phyloP scores from a whole-genome alignment of 1,140 invertebrate species.

The Pseudomyrmex pallidus region DNA sequence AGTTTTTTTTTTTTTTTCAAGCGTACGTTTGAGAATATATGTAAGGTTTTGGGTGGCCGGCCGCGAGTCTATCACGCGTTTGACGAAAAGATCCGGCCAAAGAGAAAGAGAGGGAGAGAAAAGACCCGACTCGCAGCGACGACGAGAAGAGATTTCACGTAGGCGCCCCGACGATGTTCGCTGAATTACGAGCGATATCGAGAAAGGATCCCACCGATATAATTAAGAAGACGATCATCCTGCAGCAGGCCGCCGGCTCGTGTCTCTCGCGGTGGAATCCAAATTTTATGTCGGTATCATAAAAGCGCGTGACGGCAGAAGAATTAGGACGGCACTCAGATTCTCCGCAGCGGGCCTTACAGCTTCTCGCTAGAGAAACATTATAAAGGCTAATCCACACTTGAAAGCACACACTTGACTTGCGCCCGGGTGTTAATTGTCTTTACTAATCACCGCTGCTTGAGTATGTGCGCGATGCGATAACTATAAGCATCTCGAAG shows the following conservation, averaged over 20 bases:
- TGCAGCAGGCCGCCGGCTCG: slow-evolving; percentile 65
- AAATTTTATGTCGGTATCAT: slow-evolving; percentile 80
- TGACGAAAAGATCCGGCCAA: slow-evolving; percentile 62
- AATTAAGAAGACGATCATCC: slow-evolving; percentile 72
- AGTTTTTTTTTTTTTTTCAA: too few species aligned
- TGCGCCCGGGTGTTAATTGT: slow-evolving; percentile 7
- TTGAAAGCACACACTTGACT: slow-evolving; percentile 4
- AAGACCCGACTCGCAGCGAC: slow-evolving; percentile 30
- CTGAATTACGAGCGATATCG: slow-evolving; percentile 78
- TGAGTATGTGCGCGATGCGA: neutral
- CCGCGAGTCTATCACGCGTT: slow-evolving; percentile 42
- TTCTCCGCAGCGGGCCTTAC: slow-evolving; percentile 49
- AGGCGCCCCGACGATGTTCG: slow-evolving; percentile 64
- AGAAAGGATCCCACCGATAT: slow-evolving; percentile 69
- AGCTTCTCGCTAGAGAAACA: slow-evolving; percentile 54
- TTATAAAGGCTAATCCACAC: slow-evolving; percentile 70
- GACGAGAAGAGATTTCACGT: slow-evolving; percentile 55
- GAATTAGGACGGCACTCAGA: slow-evolving; percentile 77
- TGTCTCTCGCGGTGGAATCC: slow-evolving; percentile 75
- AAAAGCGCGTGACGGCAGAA: slow-evolving; percentile 80
- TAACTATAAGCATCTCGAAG: slow-evolving; percentile 5
- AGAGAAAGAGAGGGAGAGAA: slow-evolving; percentile 44
- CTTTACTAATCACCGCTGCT: slow-evolving; percentile 36
- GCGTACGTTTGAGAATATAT: slow-evolving; percentile 9
- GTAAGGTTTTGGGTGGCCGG: slow-evolving; percentile 42